Base-by-base conservation (phyloP, 2,797 vertebrate species). In the Lophura swinhoii region DNA sequence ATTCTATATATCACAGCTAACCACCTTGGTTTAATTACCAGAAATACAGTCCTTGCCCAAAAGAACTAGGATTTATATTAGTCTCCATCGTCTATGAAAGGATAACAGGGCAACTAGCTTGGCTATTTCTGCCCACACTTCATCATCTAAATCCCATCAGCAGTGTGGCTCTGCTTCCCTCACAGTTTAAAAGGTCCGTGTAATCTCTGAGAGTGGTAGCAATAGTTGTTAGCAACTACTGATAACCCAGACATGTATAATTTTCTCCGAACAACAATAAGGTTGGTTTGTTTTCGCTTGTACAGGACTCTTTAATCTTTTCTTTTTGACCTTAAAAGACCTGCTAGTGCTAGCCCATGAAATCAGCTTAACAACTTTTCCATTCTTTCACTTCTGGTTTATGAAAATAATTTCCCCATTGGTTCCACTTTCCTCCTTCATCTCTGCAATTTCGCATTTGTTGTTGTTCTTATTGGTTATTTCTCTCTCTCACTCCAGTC, bases 281-380 rank as follows among this genome's bases (percentile, higher is more conserved):
- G 11, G 46, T 84, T 88, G 55, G 46, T 56, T 78, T 84, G 37
- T 55, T 92, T 94, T 70, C 5, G 31, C 56, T 91, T 26, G 2
- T 82, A 86, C 72, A 83, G 53, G 55, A 14, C 26, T 79, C 60
- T 84, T 88, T 93, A 94, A 95, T 96, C 90, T 96, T 84, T 68
- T n/a, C 18, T 33, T 58, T 95, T 72, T 95, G 94, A 96, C 96
- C 96, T 96, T 77, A 95, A 79, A 87, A 83, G 82, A 91, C 93
- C 90, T 77, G 75, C 60, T 67, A 66, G 49, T 48, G 71, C 88
- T 88, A 88, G 76, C n/a, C 89, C 91, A 82, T 87, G 84, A 93
- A 96, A 94, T 96, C 93, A 95, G 94, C 93, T 92, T 90, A 94
- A 93, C 92, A 79, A 95, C 74, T 88, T 94, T n/a, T 51, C 74